phyloP scores from a whole-genome alignment of 1,140 invertebrate species.

The Tetragnatha versicolor region DNA sequence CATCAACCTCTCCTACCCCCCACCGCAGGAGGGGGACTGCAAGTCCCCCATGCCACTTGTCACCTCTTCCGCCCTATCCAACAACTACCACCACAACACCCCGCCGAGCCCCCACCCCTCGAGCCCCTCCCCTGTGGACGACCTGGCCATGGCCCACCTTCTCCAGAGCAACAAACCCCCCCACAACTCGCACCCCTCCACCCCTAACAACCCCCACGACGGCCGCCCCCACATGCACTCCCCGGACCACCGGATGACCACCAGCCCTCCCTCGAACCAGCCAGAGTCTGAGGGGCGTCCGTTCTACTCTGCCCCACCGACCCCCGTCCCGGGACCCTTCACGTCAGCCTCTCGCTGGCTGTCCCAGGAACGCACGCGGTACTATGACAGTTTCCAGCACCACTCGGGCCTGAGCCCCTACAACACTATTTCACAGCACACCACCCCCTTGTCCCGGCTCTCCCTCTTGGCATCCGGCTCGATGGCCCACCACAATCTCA shows the following conservation, averaged over 20 bases:
- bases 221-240: slow-evolving; percentile 32
- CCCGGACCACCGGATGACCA: slow-evolving; percentile 19
- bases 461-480: slow-evolving; percentile 54
- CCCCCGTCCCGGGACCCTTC: slow-evolving; percentile 49
- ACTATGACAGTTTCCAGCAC: slow-evolving; percentile 55
- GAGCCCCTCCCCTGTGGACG: slow-evolving; percentile 52
- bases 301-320: slow-evolving; percentile 56
- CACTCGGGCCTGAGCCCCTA: slow-evolving; percentile 51
- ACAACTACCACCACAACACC: slow-evolving; percentile 38
- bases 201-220: slow-evolving; percentile 31
- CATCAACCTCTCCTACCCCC: slow-evolving; percentile 36
- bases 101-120: slow-evolving; percentile 47
- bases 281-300: slow-evolving; percentile 49
- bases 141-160: slow-evolving; percentile 30
- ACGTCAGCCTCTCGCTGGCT: slow-evolving; percentile 49
- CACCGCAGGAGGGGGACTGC: slow-evolving; percentile 37
- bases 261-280: slow-evolving; percentile 6
- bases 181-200: slow-evolving; percentile 36
- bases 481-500: slow-evolving; percentile 36
- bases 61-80: slow-evolving; percentile 24
- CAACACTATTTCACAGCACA: slow-evolving; percentile 52
- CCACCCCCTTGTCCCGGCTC: slow-evolving; percentile 52
- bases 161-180: slow-evolving; percentile 25
- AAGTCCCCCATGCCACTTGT: slow-evolving; percentile 51
- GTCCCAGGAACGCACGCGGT: slow-evolving; percentile 40